Base-by-base conservation (phyloP, 2,113 vertebrate species). In the Macquaria ambigua region DNA sequence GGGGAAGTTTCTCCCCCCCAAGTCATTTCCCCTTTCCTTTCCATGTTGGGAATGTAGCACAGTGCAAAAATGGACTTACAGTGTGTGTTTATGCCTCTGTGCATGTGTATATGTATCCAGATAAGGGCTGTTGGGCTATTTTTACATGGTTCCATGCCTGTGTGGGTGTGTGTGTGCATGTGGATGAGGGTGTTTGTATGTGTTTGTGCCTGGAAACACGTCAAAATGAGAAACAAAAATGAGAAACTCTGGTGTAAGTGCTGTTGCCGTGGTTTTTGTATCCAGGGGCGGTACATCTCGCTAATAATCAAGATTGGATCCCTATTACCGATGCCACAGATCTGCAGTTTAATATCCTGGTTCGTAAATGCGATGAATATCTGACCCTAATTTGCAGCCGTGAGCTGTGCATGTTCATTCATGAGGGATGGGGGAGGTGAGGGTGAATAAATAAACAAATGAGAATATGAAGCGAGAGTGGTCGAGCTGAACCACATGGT, bases 381-480 rank as follows among this genome's bases (percentile, higher is more conserved):
- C 68, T 91, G 88, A 92, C 88, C 84, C 82, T 92, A 89, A 94
- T 94, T 91, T 94, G 79, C 90, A 48, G 56, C 20, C 41, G 43
- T 7, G 74, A 77, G 74, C 74, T 1, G 48, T 43, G 83, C 69
- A 76, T 83, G 69, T 86, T 90, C 79, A 79, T 89, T 91, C 82
- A 88, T 70, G 86, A 72, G 58, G 80, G 64, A 68, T 53, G 66
- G 75, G 83, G 87, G 81, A 81, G 81, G 84, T 79, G 78, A 52
- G 69, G 37, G 43, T 76, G 66, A 86, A 83, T 71, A 70, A 69
- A 80, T 56, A 79, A 70, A 52, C 25, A 62, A 74, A 81, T 53
- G 39, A 39, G 25, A 70, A 77, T 28, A 20, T 41, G n/a, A 71
- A 39, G 58, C 11, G 28, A 64, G 82, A 64, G 58, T 1, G 70